phyloP scores from a whole-genome alignment of 2,113 vertebrate species.

The Gnathonemus longibarbis region DNA sequence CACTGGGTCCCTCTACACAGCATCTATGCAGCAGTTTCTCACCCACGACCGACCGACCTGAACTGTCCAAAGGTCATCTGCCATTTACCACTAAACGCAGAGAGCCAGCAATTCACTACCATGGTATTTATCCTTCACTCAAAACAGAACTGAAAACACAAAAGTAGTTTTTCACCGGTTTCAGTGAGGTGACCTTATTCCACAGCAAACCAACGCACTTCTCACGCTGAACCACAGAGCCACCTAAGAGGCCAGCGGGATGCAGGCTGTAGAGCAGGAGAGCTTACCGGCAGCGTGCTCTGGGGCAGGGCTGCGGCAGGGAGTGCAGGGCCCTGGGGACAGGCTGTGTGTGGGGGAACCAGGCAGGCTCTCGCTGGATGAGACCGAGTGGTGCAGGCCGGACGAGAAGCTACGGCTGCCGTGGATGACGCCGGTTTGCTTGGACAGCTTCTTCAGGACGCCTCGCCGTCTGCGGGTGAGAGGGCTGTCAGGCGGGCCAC shows the following conservation, averaged over 20 bases:
- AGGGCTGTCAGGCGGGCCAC: neutral
- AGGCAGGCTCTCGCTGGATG: conserved; percentile 89
- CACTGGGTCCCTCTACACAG: neutral
- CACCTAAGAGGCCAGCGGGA: neutral
- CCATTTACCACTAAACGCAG: neutral
- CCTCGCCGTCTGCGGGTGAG: conserved; percentile 64
- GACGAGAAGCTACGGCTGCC: conserved; percentile 92
- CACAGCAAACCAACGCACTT: neutral
- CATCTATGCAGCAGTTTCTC: neutral
- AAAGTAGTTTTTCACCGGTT: neutral
- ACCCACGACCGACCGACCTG: neutral
- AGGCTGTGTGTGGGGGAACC: conserved; percentile 94
- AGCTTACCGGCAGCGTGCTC: conserved; percentile 61
- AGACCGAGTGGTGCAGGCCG: conserved; percentile 87
- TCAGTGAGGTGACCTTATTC: neutral
- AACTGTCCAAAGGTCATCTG: neutral
- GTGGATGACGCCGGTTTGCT: conserved; percentile 79
- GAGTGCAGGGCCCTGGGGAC: conserved; percentile 76
- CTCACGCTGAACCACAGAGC: neutral
- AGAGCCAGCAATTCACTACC: neutral
- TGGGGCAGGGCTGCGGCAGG: conserved; percentile 78
- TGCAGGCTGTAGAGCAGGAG: neutral
- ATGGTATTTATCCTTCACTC: neutral
- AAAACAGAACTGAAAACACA: neutral
- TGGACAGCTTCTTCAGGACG: conserved; percentile 87